Evolutionary conservation across 2,797 vertebrate genomes (phyloP).

Genomic region (Mionectes olivaceus): DNA sequence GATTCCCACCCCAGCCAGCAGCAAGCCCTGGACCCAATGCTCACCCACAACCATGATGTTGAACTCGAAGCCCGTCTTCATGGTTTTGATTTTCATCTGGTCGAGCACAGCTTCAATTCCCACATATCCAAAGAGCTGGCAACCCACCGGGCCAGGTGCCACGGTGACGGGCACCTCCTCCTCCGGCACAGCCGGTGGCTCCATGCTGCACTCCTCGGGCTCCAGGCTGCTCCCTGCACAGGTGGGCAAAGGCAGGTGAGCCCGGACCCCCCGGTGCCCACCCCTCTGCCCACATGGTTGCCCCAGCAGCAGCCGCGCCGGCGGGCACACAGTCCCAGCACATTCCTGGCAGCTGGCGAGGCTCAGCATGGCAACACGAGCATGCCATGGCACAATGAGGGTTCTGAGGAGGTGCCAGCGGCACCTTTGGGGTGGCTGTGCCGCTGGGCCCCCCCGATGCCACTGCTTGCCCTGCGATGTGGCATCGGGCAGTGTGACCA

Average conservation of each 20-base stretch:
- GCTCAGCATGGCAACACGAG: background rate
- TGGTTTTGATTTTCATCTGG: conserved; percentile 94
- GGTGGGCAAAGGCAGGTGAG: background rate
- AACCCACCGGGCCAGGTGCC: conserved; percentile 60
- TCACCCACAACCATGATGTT: conserved; percentile 98
- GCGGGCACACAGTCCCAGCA: background rate
- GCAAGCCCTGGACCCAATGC: background rate
- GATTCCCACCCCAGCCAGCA: background rate
- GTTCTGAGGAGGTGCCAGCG: background rate
- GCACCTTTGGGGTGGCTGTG: background rate
- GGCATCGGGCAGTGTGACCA: accelerated
- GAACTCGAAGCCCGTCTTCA: conserved; percentile 95
- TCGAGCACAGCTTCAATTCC: conserved; percentile 95
- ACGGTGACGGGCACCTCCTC: background rate
- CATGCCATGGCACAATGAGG: accelerated
- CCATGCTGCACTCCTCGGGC: conserved; percentile 57
- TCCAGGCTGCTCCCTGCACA: conserved; percentile 44
- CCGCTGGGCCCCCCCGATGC: accelerated
- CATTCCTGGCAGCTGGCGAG: background rate
- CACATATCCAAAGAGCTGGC: conserved; percentile 87
- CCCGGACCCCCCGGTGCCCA: accelerated
- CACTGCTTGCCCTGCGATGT: background rate
- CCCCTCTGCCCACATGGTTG: background rate
- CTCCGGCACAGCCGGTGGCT: conserved; percentile 4
- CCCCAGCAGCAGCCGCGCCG: conserved; percentile 6